Evolutionary conservation across 1,140 invertebrate species (phyloP), one percentile per base, ranked within the genome.

Genomic region (Diabrotica undecimpunctata): DNA sequence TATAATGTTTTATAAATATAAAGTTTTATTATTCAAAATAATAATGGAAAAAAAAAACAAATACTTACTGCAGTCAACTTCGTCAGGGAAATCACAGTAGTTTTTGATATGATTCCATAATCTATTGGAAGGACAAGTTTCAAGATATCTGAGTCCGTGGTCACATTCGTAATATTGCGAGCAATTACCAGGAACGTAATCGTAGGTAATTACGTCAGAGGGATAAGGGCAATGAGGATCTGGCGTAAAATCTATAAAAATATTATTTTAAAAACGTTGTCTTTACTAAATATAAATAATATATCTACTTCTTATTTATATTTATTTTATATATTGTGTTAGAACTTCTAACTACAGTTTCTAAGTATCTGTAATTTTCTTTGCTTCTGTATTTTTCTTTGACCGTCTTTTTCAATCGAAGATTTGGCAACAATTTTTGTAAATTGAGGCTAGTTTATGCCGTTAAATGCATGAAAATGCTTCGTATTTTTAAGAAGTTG

Each of bases 71-170:
- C 63, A 64, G 12, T 58, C 55, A 11, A 58, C 63, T 7, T 58
- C n/a, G 2, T 13, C 55, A 5, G 66, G 64, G 51, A 55, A 70
- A 58, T 72, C 70, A 60, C 70, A 72, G 11, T 54, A 13, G 7
- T 66, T 13, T 10, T 36, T 25, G 9, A 36, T 39, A 13, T 57
- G 10, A 59, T 64, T 64, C 63, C 63, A 64, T 7, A 37, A 25
- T n/a, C 46, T 14, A 35, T 10, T 8, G 14, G 6, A 0, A 1
- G 63, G 63, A 37, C 63, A 64, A 10, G 8, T 36, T 39, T 50
- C 35, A 5, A 46, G 13, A 14, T 64, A 58, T 50, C 13, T 59
- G 37, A 13, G 13, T 35, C 63, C 63, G 12, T 58, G 9, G n/a
- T 58, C 61, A 46, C 63, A 64, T 64, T 64, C 63, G 35, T 58